Base-by-base conservation (phyloP, 2,113 vertebrate species). In the Bambusicola thoracicus region DNA sequence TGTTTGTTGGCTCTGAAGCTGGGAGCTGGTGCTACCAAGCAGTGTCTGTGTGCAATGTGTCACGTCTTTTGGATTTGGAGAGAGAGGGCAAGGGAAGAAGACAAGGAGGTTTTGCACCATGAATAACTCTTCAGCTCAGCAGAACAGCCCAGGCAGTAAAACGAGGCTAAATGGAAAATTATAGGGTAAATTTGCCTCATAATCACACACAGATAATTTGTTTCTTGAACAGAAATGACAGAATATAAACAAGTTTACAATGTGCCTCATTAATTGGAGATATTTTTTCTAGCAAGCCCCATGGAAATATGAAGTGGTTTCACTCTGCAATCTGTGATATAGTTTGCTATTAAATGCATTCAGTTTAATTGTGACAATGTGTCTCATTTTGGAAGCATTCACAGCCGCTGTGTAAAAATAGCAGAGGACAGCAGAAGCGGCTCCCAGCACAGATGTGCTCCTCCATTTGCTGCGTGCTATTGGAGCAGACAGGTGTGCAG, bases 151-250 rank as follows among this genome's bases (percentile, higher is more conserved):
- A 95, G 56, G 65, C 81, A 72, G 51, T 75, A 92, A 86, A 94
- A 94, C 43, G 94, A 92, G 8, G 43, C 79, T 97, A 96, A 97
- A 88, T 90, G 85, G 83, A 93, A 95, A 96, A 97, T 94, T 92
- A 92, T 48, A 91, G 96, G 87, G 79, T 83, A 58, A 83, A 94
- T 95, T 92, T 95, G 89, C 79, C 92, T 94, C 91, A 38, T 92
- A 90, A 92, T 93, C 72, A 65, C 61, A 82, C 41, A 67, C 30
- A 92, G 81, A 96, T 89, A 78, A 95, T 97, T 94, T 92, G 91
- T 92, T 94, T 82, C 82, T 83, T 70, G 59, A 93, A 94, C 65
- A 70, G 81, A 94, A 68, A 72, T 11, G 7, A 65, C 43, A 88
- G 81, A 95, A 84, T 87, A 91, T 81, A 96, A 97, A 96, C 87